Evolutionary conservation across 2,113 vertebrate genomes (phyloP).

Genomic region (Pleuronectes platessa): DNA sequence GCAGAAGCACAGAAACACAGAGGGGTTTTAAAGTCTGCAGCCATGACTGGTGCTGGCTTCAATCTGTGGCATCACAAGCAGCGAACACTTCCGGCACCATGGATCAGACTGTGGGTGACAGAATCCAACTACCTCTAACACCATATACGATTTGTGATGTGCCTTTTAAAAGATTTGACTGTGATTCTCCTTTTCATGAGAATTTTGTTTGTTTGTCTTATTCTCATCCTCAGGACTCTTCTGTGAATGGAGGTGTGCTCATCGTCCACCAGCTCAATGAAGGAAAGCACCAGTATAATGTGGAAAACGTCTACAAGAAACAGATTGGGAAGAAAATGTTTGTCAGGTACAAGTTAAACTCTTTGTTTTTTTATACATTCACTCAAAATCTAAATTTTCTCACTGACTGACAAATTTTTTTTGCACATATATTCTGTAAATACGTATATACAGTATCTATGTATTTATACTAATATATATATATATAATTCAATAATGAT

Average conservation of each 20-base stretch:
- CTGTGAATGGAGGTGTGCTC: slow-evolving; percentile 65
- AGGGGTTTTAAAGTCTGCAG: background rate
- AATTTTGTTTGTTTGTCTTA: slow-evolving; percentile 1
- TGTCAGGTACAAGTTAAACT: slow-evolving; percentile 65
- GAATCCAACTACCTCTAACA: background rate
- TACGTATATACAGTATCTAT: no score
- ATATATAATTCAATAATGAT: background rate
- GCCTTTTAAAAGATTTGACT: background rate
- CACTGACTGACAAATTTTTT: no score
- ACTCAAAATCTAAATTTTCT: no score
- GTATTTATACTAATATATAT: no score
- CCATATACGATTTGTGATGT: background rate
- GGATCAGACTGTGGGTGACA: slow-evolving; percentile 59
- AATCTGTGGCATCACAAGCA: background rate
- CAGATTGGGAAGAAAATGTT: slow-evolving; percentile 30
- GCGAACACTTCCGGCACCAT: slow-evolving; percentile 12
- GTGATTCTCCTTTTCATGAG: background rate
- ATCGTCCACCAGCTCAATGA: slow-evolving; percentile 69
- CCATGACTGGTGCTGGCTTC: background rate
- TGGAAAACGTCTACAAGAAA: slow-evolving; percentile 63
- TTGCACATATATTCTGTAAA: no score
- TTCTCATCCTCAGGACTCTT: slow-evolving; percentile 49
- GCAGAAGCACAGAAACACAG: slow-evolving; percentile 23
- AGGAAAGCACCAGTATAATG: slow-evolving; percentile 79
- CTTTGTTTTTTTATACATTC: background rate